Percentiles rank a stretch among this genome's conserved stretches.
Evolutionary conservation across 2,888 invertebrate genomes (phyloP).

Genomic region (Corythucha ciliata): DNA sequence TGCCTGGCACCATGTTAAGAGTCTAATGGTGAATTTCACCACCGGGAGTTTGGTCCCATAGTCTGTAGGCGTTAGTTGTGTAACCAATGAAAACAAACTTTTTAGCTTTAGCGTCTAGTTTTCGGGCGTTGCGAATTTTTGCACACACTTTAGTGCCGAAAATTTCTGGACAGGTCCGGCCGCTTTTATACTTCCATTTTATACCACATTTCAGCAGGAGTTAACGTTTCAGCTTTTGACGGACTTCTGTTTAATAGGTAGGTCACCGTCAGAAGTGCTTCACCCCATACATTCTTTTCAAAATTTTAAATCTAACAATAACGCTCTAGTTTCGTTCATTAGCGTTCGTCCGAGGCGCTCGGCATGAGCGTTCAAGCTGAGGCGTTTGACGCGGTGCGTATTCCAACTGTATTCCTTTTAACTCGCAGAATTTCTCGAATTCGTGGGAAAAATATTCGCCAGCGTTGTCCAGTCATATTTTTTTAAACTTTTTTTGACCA

Average conservation of each 20-base stretch:
- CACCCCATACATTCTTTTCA: constrained; percentile 1
- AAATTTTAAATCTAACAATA: neutral
- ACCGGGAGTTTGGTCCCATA: no score
- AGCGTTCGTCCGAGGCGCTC: constrained; percentile 9
- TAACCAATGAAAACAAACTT: constrained; percentile 18
- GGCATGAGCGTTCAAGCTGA: constrained; percentile 16
- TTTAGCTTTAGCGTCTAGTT: neutral
- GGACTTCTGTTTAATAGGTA: constrained; percentile 17
- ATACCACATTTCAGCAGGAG: constrained; percentile 15
- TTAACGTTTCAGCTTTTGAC: constrained; percentile 1
- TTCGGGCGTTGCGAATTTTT: neutral
- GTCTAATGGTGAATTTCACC: no score
- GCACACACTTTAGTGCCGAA: constrained; percentile 7
- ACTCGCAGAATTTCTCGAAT: constrained; percentile 8
- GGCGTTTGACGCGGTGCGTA: constrained; percentile 15
- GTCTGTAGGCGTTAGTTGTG: constrained; percentile 10
- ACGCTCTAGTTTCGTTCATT: constrained; percentile 9
- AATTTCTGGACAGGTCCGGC: constrained; percentile 6
- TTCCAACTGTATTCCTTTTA: constrained; percentile 13
- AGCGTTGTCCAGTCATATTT: constrained; percentile 7
- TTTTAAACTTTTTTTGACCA: neutral
- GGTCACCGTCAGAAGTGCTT: neutral
- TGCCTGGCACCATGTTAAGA: no score
- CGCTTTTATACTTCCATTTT: constrained; percentile 6
- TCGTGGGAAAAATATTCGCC: constrained; percentile 4